Percentiles rank a stretch among this genome's conserved stretches.
Conservation (phyloP, 2,113 vertebrate species). For the Pantherophis guttatus region DNA sequence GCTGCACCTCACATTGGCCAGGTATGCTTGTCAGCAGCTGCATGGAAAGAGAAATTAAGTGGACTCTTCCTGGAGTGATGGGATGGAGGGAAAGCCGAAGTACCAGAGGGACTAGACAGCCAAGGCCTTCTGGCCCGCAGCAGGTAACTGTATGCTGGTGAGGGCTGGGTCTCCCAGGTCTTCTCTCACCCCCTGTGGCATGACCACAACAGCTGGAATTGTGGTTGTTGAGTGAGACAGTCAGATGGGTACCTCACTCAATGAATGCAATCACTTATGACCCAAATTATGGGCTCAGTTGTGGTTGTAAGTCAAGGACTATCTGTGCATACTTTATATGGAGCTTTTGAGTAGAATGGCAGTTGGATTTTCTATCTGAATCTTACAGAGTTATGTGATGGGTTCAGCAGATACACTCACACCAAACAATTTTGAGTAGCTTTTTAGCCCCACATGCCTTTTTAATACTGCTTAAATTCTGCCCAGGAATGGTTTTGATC, state of each 20-base stretch:
- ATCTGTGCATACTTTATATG: not conserved
- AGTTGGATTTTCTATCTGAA: not conserved
- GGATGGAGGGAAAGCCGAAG: not conserved
- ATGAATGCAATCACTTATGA: not conserved
- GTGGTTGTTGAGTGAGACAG: not conserved
- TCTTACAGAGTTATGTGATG: not conserved
- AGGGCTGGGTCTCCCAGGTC: not conserved
- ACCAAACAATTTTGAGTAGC: not conserved
- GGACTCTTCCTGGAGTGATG: not conserved
- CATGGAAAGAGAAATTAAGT: not conserved
- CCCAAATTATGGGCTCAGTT: not conserved
- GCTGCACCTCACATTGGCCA: not conserved
- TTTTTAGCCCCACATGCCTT: not conserved
- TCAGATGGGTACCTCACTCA: not conserved
- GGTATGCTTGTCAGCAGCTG: too few species aligned
- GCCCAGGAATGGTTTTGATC: not conserved
- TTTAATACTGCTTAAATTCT: conserved; percentile 20
- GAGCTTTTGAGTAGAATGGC: not conserved
- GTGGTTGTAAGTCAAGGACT: not conserved
- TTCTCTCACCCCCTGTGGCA: not conserved
- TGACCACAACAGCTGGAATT: not conserved
- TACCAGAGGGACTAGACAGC: not conserved
- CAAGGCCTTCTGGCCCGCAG: not conserved
- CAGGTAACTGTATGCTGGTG: not conserved
- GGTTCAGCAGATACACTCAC: conserved; percentile 15